phyloP scores from a whole-genome alignment of 2,113 vertebrate species.

The Cervus canadensis region DNA sequence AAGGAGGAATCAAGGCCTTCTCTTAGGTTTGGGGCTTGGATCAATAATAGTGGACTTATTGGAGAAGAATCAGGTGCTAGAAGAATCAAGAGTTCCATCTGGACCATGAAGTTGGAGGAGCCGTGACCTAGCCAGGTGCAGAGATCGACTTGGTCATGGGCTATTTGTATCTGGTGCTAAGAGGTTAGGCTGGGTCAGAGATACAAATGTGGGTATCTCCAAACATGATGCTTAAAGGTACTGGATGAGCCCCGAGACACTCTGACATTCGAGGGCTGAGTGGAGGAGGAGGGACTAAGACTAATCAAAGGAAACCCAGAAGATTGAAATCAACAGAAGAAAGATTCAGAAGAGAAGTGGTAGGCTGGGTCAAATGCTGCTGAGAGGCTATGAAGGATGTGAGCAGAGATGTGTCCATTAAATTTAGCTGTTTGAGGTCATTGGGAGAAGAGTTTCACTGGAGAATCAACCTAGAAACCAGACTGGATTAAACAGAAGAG shows the following conservation, averaged over 20 bases:
- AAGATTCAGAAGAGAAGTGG: not conserved
- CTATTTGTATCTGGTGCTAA: not conserved
- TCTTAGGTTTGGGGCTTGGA: not conserved
- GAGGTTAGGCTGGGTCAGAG: not conserved
- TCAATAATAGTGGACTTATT: not conserved
- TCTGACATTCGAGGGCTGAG: not conserved
- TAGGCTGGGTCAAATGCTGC: not conserved
- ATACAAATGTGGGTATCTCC: not conserved
- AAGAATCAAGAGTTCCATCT: not conserved
- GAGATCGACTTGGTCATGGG: not conserved
- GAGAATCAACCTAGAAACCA: not conserved
- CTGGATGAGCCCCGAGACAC: not conserved
- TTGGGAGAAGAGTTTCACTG: not conserved
- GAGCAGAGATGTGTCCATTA: not conserved
- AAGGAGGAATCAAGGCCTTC: not conserved
- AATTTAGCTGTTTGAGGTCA: not conserved
- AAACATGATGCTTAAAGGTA: not conserved
- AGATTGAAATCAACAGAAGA: not conserved
- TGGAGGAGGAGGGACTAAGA: not conserved
- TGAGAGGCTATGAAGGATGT: not conserved
- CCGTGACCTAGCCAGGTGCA: not conserved
- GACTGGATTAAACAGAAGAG: not conserved
- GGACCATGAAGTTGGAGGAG: not conserved
- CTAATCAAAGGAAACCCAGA: not conserved
- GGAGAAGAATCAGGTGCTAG: not conserved